Evolutionary conservation across 2,113 vertebrate genomes (phyloP).

Genomic region (Trochalopteron elliotii): DNA sequence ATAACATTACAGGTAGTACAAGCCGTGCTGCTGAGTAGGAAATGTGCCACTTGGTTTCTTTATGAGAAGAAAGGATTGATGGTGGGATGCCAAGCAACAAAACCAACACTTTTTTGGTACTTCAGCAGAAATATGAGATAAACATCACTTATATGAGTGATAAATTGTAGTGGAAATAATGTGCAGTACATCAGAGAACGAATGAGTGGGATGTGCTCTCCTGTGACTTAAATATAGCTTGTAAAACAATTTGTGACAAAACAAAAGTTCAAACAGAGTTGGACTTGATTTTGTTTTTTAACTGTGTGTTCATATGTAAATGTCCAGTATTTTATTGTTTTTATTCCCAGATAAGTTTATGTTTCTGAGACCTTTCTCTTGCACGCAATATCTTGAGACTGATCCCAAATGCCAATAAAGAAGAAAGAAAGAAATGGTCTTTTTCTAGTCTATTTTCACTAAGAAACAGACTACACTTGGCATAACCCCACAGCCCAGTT

Average conservation of each 20-base stretch:
- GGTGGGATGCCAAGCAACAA: not conserved
- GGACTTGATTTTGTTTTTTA: not conserved
- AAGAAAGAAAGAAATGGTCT: not conserved
- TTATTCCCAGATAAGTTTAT: not conserved
- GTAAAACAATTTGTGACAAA: not conserved
- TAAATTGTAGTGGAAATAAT: not conserved
- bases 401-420: not conserved
- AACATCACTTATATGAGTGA: not conserved
- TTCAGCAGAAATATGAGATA: not conserved
- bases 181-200: not conserved
- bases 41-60: not conserved
- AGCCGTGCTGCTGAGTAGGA: not conserved
- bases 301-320: not conserved
- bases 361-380: not conserved
- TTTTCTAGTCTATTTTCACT: not conserved
- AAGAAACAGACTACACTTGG: not conserved
- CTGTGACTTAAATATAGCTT: not conserved
- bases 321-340: not conserved
- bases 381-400: not conserved
- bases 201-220: not conserved
- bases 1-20: not conserved
- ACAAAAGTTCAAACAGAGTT: not conserved
- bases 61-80: not conserved
- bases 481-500: not conserved
- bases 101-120: not conserved